Percentiles rank a stretch among this genome's conserved stretches.
Conservation (phyloP, 2,113 vertebrate species). For the Lethenteron reissneri region DNA sequence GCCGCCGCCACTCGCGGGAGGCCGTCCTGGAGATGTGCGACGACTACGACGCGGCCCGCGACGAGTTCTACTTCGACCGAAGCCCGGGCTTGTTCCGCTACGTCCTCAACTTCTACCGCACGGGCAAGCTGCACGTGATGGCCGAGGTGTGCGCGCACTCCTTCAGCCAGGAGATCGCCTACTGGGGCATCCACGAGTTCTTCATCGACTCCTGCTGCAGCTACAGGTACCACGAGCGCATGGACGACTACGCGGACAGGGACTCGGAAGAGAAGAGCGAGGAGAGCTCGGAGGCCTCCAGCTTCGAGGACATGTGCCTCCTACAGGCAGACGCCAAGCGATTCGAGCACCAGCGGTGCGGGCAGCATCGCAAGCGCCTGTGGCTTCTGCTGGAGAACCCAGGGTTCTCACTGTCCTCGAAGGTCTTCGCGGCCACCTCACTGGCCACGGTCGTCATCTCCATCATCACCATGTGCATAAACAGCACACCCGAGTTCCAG, state of each 20-base stretch:
- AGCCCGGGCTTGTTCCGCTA: slow-evolving; percentile 9
- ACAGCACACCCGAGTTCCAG: slow-evolving; percentile 10
- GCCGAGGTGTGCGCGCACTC: slow-evolving; percentile 8
- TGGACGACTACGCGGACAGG: not conserved
- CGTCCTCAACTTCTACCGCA: slow-evolving; percentile 10
- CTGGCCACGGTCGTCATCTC: slow-evolving; percentile 5
- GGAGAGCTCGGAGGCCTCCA: not conserved
- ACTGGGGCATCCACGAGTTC: slow-evolving; percentile 9
- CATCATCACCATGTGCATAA: slow-evolving; percentile 9
- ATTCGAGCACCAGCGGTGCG: slow-evolving; percentile 5
- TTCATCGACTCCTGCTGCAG: slow-evolving; percentile 9
- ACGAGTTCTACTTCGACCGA: slow-evolving; percentile 11
- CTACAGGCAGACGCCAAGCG: slow-evolving; percentile 6
- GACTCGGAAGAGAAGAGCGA: slow-evolving; percentile 6
- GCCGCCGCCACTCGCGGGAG: slow-evolving; percentile 2
- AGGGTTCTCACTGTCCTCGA: slow-evolving; percentile 6
- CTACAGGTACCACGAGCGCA: slow-evolving; percentile 7
- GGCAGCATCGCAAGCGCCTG: slow-evolving; percentile 1
- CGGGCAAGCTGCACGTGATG: slow-evolving; percentile 9
- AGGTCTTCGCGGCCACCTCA: slow-evolving; percentile 5
- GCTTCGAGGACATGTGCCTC: not conserved
- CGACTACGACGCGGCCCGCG: slow-evolving; percentile 6
- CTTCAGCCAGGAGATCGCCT: slow-evolving; percentile 9
- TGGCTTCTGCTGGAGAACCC: slow-evolving; percentile 11
- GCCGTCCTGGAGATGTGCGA: slow-evolving; percentile 8